Evolutionary conservation across 2,113 vertebrate genomes (phyloP), one percentile per base, ranked within the genome.

Genomic region (Micronycteris hirsuta): DNA sequence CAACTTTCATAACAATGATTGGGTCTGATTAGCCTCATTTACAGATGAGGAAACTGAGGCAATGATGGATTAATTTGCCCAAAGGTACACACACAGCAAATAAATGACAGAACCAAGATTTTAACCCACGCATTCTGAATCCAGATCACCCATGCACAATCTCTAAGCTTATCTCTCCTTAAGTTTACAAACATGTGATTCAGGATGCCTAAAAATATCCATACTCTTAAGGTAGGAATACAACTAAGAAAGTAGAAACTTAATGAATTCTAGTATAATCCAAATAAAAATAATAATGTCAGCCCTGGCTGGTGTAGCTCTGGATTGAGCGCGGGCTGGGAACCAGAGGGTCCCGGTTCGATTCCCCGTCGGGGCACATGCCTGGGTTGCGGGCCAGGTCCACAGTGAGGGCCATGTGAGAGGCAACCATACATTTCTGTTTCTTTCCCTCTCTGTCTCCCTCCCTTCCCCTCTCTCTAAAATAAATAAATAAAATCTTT

Each of bases 181-280:
- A 95, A 91, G 45, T 91, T 86, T 86, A 87, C 87, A 47, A 96
- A 41, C 38, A 78, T n/a, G 28, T 86, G 36, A 41, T 17, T 94
- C 12, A 78, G 3, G 33, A 86, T 89, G 17, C 38, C 52, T 73
- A 63, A 89, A 85, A 82, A 54, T 82, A 90, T 33, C 17, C 47
- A 81, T 58, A 95, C 15, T 11, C 67, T 58, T 80, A 73, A 65
- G 24, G 67, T 0, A 84, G 33, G 26, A 65, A 38, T 73, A 1
- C 65, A 74, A 87, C 33, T 54, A 81, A 92, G 47, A 70, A 93
- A 91, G 45, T 1, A 87, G 43, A 91, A 76, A 91, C 38, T 41
- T 86, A 89, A 65, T 41, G 5, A 95, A 77, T 56, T 86, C 91
- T 45, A 77, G 33, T 36, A 36, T 65, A 78, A 91, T 89, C 28